A percentile compares a stretch with the other conserved stretches of the same genome.
phyloP scores from a whole-genome alignment of 2,888 invertebrate species.

The Selenia dentaria region DNA sequence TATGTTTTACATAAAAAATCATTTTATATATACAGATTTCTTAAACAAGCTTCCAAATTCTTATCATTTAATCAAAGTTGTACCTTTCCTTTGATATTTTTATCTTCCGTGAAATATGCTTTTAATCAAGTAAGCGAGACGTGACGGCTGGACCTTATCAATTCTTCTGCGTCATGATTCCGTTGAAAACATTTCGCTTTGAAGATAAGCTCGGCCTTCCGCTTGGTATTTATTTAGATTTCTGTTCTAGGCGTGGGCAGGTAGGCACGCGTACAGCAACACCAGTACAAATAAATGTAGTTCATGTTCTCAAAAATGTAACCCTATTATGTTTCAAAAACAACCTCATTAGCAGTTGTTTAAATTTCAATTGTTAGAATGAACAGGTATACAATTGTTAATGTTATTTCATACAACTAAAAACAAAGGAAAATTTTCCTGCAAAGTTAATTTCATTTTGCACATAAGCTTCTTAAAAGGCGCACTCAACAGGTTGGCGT shows the following conservation, averaged over 20 bases:
- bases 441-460: conserved; percentile 37
- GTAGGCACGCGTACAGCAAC: conserved; percentile 1
- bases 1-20: no score
- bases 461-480: conserved; percentile 24
- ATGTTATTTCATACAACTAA: no score
- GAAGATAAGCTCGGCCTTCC: conserved; percentile 23
- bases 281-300: no score
- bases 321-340: no score
- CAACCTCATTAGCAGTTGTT: no score
- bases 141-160: conserved; percentile 30
- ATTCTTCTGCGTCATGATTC: conserved; percentile 31
- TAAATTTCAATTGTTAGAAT: no score
- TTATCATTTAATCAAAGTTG: not conserved
- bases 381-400: no score
- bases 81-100: conserved; percentile 25
- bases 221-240: conserved; percentile 28
- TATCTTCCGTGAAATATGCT: conserved; percentile 26
- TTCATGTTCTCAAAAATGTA: no score
- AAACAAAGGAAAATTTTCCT: conserved; percentile 29
- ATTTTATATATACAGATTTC: no score
- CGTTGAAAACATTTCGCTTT: conserved; percentile 29
- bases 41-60: not conserved
- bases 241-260: conserved; percentile 13
- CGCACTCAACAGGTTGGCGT: conserved; percentile 60
- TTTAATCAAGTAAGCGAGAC: conserved; percentile 24